phyloP scores from a whole-genome alignment of 2,888 invertebrate genomes.

The Pheosia tremula region DNA sequence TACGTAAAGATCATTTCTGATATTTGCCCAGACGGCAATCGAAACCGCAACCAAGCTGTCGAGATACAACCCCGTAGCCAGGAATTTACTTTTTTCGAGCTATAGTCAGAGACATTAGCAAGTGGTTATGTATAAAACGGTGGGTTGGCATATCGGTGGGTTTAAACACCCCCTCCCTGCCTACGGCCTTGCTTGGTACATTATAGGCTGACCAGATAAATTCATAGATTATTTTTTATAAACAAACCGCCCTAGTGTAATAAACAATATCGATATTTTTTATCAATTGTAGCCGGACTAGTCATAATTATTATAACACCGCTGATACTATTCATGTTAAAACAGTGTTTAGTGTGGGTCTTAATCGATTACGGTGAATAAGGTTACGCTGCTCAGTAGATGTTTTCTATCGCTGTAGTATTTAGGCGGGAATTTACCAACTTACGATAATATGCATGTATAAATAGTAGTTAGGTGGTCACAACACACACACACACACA shows the following conservation, averaged over 20 bases:
- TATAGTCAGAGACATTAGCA: too few relatives aligned
- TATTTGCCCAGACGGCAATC: too few relatives aligned
- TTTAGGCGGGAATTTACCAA: not conserved
- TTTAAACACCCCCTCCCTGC: too few relatives aligned
- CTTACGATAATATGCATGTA: not conserved
- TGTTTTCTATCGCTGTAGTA: not conserved
- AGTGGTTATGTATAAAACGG: too few relatives aligned
- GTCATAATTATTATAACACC: slow-evolving; percentile 35
- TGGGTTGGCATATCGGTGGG: too few relatives aligned
- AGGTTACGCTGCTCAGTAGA: too few relatives aligned
- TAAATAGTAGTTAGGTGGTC: not conserved
- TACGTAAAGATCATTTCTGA: too few relatives aligned
- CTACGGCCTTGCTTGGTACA: not conserved
- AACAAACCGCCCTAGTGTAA: slow-evolving; percentile 30
- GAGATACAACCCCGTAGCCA: too few relatives aligned
- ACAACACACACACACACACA: not conserved
- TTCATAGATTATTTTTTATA: slow-evolving; percentile 21
- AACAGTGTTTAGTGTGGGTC: not conserved
- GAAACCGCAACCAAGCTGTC: too few relatives aligned
- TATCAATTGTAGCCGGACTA: slow-evolving; percentile 36
- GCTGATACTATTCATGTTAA: slow-evolving; percentile 10
- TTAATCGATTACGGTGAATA: too few relatives aligned
- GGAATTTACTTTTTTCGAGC: too few relatives aligned
- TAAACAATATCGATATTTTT: slow-evolving; percentile 19
- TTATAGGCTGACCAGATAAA: slow-evolving; percentile 2